Evolutionary conservation across 2,797 vertebrate species (phyloP), one percentile per base, ranked within the genome.

Genomic region (Vultur gryphus): DNA sequence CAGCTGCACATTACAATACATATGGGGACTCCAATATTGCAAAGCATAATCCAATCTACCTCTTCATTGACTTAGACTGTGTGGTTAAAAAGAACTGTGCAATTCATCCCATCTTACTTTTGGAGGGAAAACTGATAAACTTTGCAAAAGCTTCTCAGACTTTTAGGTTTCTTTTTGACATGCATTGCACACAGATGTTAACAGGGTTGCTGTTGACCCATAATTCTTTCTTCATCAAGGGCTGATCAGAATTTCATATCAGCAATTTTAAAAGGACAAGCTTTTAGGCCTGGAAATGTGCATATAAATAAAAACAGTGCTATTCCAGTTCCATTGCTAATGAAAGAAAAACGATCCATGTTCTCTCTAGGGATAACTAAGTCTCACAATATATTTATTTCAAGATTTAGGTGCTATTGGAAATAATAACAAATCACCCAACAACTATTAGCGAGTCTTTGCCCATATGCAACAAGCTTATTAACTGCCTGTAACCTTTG

Each of bases 361-460:
- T 78, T 96, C 41, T 97, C 84, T 97, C 84, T 76, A 19, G 52
- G 58, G 78, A 90, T 88, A 97, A 89, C 78, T 12, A 90, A 95
- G 62, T 85, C 87, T 95, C 79, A 87, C 43, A 96, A 95, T 91
- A 86, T 66, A 96, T 97, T 97, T 95, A 95, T 97, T 96, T 96
- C 76, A 95, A 95, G 77, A 97, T 96, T 95, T 95, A 96, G 57
- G 46, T 97, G 86, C 46, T 92, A 44, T 69, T 94, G 29, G 72
- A 96, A 87, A 92, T 43, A 52, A 70, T 84, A 95, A 90, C 35
- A 96, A 95, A 92, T 96, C 72, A 97, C 80, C 67, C 75, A 92
- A 77, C 75, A 93, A 29, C 66, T 94, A 77, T 93, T 95, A 93
- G 75, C 90, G 84, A 97, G 66, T 29, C 57, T 94, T 96, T 80